phyloP scores from a whole-genome alignment of 2,113 vertebrate species.

The Anseranas semipalmata region DNA sequence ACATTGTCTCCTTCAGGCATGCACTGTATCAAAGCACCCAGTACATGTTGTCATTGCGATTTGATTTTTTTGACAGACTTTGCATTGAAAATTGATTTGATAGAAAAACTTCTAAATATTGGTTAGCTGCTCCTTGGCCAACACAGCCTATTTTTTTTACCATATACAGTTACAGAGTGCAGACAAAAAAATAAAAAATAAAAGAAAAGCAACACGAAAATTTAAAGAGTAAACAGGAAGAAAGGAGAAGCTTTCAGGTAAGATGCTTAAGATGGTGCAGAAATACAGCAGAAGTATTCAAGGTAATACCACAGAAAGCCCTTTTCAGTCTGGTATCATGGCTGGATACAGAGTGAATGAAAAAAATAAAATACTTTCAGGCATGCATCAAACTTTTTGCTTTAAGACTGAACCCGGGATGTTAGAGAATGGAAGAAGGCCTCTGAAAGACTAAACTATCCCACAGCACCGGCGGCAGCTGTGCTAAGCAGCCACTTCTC shows the following conservation, averaged over 20 bases:
- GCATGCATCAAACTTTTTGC: not conserved
- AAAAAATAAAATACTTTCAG: not conserved
- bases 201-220: not conserved
- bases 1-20: not conserved
- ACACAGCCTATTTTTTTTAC: not conserved
- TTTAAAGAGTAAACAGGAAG: not conserved
- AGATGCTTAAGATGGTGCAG: not conserved
- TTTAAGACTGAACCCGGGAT: not conserved
- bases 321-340: not conserved
- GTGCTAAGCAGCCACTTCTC: not conserved
- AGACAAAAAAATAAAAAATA: not conserved
- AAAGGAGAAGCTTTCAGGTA: not conserved
- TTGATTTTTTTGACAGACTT: not conserved
- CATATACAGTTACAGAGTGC: not conserved
- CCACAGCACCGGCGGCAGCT: not conserved
- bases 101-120: accelerated
- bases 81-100: not conserved
- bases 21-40: not conserved
- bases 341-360: not conserved
- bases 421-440: not conserved
- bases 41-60: not conserved
- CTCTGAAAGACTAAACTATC: not conserved
- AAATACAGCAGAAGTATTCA: not conserved
- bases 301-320: not conserved
- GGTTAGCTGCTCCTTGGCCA: not conserved